Evolutionary conservation across 1,140 invertebrate species (phyloP).

Genomic region (Drosophila bocqueti): DNA sequence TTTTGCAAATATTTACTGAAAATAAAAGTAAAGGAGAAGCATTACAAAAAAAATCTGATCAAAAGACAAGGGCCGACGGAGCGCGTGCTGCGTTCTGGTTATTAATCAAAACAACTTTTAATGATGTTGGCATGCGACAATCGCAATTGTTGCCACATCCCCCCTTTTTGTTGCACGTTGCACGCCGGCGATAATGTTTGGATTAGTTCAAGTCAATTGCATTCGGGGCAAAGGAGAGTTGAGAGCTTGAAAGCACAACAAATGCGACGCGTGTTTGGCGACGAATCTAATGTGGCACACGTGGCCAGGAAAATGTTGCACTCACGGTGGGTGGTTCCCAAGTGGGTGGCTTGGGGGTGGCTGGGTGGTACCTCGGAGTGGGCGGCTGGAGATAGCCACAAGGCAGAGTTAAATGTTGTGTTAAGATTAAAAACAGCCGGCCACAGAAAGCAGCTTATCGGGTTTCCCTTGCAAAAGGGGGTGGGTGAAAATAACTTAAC

Average conservation of each 20-base stretch:
- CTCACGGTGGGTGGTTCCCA: conserved; percentile 52
- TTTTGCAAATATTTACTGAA: conserved; percentile 71
- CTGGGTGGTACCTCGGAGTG: conserved; percentile 7
- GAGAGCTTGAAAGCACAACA: conserved; percentile 30
- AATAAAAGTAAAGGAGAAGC: conserved; percentile 18
- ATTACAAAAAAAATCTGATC: conserved; percentile 42
- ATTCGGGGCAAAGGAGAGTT: conserved; percentile 47
- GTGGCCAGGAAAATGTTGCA: conserved; percentile 58
- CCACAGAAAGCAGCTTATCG: conserved; percentile 78
- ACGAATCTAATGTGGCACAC: conserved; percentile 82
- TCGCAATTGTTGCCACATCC: conserved; percentile 43
- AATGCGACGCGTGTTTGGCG: conserved; percentile 69
- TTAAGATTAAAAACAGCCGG: conserved; percentile 77
- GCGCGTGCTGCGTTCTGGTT: conserved; percentile 65
- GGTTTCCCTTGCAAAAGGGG: conserved; percentile 12
- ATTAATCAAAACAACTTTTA: conserved; percentile 82
- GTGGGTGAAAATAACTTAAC: conserved; percentile 1
- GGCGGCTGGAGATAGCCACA: conserved; percentile 55
- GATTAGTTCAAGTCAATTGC: conserved; percentile 84
- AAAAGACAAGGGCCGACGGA: conserved; percentile 57
- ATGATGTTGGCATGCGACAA: conserved; percentile 74
- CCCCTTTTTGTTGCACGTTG: conserved; percentile 50
- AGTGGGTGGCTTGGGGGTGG: conserved; percentile 34
- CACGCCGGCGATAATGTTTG: conserved; percentile 79
- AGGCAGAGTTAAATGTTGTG: conserved; percentile 78